Evolutionary conservation across 1,140 invertebrate species (phyloP).

Genomic region (Drosophila littoralis): DNA sequence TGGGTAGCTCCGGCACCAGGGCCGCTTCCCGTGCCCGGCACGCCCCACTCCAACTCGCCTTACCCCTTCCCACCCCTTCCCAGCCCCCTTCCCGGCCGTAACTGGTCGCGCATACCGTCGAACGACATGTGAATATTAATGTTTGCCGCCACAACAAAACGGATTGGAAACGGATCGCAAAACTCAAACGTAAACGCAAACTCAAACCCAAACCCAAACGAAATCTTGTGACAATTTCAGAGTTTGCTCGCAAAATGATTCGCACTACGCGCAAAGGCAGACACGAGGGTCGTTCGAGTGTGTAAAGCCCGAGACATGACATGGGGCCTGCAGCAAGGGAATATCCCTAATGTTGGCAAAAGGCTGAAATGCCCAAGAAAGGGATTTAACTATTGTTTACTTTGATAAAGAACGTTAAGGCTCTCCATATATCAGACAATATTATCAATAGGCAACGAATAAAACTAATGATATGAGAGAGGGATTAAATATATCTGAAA

Average conservation of each 20-base stretch:
- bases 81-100: neutral
- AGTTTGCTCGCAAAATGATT: constrained; percentile 29
- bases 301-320: constrained; percentile 2
- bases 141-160: constrained; percentile 51
- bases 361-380: too few relatives aligned
- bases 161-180: constrained; percentile 59
- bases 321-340: neutral
- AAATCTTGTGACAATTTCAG: constrained; percentile 70
- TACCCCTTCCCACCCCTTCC: neutral
- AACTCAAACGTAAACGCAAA: constrained; percentile 21
- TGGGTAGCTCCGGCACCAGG: neutral
- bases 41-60: neutral
- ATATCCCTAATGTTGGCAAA: too few relatives aligned
- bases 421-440: too few relatives aligned
- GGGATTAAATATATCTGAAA: too few relatives aligned
- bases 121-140: constrained; percentile 83
- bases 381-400: too few relatives aligned
- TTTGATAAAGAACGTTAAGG: too few relatives aligned
- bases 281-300: neutral
- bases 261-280: constrained; percentile 1
- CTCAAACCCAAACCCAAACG: constrained; percentile 4
- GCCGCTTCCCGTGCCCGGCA: neutral
- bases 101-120: constrained; percentile 47
- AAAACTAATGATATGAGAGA: too few relatives aligned
- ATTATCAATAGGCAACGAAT: too few relatives aligned